phyloP scores from a whole-genome alignment of 2,888 invertebrate genomes.

The Drosophila monieri region DNA sequence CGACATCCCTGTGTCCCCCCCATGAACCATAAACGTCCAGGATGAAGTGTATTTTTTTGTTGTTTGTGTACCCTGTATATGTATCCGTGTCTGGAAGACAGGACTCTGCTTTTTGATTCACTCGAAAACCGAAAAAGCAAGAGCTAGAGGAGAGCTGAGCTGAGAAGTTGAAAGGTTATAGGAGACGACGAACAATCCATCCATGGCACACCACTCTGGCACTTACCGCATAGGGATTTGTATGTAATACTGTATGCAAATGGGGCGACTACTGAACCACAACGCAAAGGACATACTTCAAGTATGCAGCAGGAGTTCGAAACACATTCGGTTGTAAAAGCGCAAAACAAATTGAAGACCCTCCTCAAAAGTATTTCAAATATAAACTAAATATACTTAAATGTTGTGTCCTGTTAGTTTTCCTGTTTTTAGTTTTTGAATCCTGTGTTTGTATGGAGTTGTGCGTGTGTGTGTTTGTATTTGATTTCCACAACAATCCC shows the following conservation, averaged over 20 bases:
- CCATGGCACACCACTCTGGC: slow-evolving; percentile 64
- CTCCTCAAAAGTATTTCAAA: slow-evolving; percentile 9
- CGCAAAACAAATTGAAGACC: slow-evolving; percentile 18
- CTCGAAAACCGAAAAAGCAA: not conserved
- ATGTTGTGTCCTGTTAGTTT: slow-evolving; percentile 6
- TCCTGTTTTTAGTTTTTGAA: slow-evolving; percentile 3
- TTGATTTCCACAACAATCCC: not conserved
- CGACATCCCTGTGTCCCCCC: slow-evolving; percentile 6
- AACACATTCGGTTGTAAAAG: slow-evolving; percentile 65
- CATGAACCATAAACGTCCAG: slow-evolving; percentile 31
- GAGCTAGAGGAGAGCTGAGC: not conserved
- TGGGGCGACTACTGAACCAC: slow-evolving; percentile 25
- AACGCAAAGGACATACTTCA: slow-evolving; percentile 47
- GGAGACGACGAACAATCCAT: slow-evolving; percentile 53
- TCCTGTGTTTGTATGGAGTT: slow-evolving; percentile 1
- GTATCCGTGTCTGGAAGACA: slow-evolving; percentile 31
- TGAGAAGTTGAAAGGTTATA: not conserved
- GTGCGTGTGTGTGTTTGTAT: slow-evolving; percentile 3
- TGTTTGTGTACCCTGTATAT: not conserved
- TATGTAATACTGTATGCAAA: slow-evolving; percentile 49
- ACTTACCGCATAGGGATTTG: slow-evolving; percentile 68
- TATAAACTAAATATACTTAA: not conserved
- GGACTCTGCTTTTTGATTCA: not conserved
- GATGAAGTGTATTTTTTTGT: slow-evolving; percentile 8
- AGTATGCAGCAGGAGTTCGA: slow-evolving; percentile 55